These are phyloP conservation scores for Zaprionus bogoriensis DNA, from an alignment of 2,888 invertebrate species.

Conservation along the genomic window DNA sequence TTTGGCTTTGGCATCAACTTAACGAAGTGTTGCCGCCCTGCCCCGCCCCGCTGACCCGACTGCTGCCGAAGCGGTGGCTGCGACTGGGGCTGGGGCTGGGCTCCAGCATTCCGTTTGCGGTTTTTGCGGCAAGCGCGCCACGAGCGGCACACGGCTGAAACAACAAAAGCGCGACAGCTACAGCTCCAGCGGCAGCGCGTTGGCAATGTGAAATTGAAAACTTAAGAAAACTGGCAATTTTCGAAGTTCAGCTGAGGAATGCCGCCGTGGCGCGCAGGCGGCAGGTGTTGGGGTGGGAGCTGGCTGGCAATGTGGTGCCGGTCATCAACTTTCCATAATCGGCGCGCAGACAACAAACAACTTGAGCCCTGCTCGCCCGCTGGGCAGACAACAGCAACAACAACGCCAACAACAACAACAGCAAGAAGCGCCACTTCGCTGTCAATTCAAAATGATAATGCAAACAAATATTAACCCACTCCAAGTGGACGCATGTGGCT, in stretches of 20 bases:
- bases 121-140: constrained; percentile 59
- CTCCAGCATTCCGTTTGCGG: constrained; percentile 73
- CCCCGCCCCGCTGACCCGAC: constrained; percentile 21
- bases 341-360: constrained; percentile 76
- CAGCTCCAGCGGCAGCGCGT: constrained; percentile 20
- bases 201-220: constrained; percentile 65
- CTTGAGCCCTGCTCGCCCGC: constrained; percentile 64
- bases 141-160: constrained; percentile 62
- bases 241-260: constrained; percentile 33
- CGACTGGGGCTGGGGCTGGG: constrained; percentile 6
- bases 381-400: constrained; percentile 43
- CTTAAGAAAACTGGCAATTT: constrained; percentile 58
- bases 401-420: constrained; percentile 49
- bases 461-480: constrained; percentile 83
- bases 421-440: constrained; percentile 82
- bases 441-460: constrained; percentile 82
- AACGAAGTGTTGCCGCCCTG: constrained; percentile 71
- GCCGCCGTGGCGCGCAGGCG: neutral
- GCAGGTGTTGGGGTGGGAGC: neutral
- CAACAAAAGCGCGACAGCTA: constrained; percentile 30
- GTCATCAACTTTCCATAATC: constrained; percentile 76
- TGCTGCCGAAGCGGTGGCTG: neutral
- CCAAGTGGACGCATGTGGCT: constrained; percentile 75
- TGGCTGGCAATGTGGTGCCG: constrained; percentile 14
- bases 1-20: constrained; percentile 55